These are phyloP conservation scores for Cairina moschata DNA, from an alignment of 2,113 vertebrate genomes.

Conservation along the genomic window DNA sequence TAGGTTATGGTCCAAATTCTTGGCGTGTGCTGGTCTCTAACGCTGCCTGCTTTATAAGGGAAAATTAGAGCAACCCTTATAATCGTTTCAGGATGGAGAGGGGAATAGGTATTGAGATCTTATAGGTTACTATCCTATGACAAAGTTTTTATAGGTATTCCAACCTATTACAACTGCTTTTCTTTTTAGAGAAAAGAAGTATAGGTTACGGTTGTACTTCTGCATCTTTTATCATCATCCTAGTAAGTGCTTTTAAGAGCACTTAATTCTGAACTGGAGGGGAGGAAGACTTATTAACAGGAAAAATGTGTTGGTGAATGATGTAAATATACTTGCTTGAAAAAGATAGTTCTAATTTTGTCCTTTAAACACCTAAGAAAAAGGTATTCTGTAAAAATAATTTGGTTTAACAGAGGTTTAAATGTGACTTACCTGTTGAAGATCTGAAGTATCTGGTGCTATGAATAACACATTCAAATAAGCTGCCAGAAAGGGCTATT, in stretches of 20 bases:
- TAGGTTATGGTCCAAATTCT: neutral
- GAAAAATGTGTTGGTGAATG: neutral
- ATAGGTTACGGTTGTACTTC: neutral
- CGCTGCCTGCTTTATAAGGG: neutral
- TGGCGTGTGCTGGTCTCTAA: neutral
- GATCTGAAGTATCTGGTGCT: neutral
- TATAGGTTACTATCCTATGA: neutral
- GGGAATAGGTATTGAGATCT: neutral
- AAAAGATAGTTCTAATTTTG: neutral
- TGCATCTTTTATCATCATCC: neutral
- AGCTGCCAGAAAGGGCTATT: neutral
- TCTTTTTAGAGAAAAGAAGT: neutral
- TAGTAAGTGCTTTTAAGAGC: neutral
- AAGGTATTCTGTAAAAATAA: neutral
- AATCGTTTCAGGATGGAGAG: neutral
- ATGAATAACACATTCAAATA: neutral
- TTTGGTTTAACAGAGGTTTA: neutral
- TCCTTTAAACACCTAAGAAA: neutral
- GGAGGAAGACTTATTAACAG: neutral
- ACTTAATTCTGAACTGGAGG: neutral
- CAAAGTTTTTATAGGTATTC: neutral
- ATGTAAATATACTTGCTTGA: neutral
- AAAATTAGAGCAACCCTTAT: neutral
- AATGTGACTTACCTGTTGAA: neutral
- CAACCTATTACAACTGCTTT: neutral